Evolutionary conservation across 2,113 vertebrate genomes (phyloP).

Genomic region (Orthochromis malagaraziensis): DNA sequence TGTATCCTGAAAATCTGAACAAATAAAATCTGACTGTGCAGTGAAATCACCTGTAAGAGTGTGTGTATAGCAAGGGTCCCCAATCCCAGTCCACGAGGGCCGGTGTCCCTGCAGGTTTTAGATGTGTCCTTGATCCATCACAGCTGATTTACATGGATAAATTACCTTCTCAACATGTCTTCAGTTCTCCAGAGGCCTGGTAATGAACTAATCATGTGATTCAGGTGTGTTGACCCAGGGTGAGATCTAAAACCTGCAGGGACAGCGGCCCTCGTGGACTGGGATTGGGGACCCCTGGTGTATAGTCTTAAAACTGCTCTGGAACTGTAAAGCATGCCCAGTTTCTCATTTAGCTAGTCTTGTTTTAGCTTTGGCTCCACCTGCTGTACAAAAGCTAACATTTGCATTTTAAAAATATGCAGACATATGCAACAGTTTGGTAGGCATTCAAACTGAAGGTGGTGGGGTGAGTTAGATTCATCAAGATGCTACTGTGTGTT

Average conservation of each 20-base stretch:
- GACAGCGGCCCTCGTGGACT: no score
- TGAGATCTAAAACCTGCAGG: no score
- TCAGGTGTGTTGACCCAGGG: no score
- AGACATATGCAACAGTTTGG: not conserved
- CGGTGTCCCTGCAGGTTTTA: no score
- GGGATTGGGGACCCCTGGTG: not conserved
- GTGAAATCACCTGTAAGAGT: not conserved
- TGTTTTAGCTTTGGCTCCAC: not conserved
- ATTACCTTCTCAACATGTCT: accelerated
- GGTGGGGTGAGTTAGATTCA: not conserved
- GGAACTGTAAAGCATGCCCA: not conserved
- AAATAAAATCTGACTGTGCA: not conserved
- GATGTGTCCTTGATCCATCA: no score
- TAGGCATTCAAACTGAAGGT: not conserved
- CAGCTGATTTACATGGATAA: no score
- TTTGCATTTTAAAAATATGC: not conserved
- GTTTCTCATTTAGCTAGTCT: not conserved
- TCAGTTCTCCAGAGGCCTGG: no score
- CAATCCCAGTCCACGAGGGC: no score
- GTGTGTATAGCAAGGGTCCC: not conserved
- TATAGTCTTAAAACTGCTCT: not conserved
- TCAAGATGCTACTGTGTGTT: not conserved
- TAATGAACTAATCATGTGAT: no score
- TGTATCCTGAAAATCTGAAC: not conserved
- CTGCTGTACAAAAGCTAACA: not conserved